phyloP scores from a whole-genome alignment of 1,140 invertebrate species.

The Nebria ingens region DNA sequence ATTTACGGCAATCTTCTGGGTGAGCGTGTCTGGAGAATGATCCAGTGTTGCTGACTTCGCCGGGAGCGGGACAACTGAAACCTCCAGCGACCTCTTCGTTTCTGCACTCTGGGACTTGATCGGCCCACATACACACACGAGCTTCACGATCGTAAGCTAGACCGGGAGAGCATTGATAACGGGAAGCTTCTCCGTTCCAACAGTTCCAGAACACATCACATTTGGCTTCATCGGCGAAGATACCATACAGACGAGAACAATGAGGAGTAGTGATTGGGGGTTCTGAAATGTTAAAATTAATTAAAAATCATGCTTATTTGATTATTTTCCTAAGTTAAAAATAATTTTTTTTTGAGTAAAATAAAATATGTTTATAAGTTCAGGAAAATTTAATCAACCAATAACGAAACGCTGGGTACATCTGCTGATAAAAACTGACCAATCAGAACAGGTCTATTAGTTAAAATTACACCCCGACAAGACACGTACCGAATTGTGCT shows the following conservation, averaged over 20 bases:
- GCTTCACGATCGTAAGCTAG: slow-evolving; percentile 86
- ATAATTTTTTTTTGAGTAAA: no score
- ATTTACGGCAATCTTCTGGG: slow-evolving; percentile 89
- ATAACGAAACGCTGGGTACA: no score
- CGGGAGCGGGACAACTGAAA: slow-evolving; percentile 75
- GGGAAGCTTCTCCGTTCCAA: slow-evolving; percentile 87
- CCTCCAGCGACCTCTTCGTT: slow-evolving; percentile 83
- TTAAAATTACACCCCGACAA: no score
- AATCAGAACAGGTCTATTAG: no score
- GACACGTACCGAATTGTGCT: slow-evolving; percentile 59
- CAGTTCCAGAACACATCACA: slow-evolving; percentile 94
- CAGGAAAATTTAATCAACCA: no score
- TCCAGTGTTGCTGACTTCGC: slow-evolving; percentile 68
- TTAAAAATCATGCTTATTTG: no score
- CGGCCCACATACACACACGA: slow-evolving; percentile 90
- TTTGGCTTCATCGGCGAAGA: slow-evolving; percentile 79
- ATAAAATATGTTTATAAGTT: no score
- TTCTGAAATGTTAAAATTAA: slow-evolving; percentile 57
- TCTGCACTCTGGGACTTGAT: slow-evolving; percentile 84
- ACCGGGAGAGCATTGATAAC: slow-evolving; percentile 89
- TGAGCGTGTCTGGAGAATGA: slow-evolving; percentile 91
- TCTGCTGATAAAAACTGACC: no score
- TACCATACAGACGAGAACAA: slow-evolving; percentile 80
- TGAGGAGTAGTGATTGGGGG: slow-evolving; percentile 76
- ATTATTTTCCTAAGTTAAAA: no score